Evolutionary conservation across 23 tunicate genomes (phyloP).

Genomic region (Trididemnum nubilum): DNA sequence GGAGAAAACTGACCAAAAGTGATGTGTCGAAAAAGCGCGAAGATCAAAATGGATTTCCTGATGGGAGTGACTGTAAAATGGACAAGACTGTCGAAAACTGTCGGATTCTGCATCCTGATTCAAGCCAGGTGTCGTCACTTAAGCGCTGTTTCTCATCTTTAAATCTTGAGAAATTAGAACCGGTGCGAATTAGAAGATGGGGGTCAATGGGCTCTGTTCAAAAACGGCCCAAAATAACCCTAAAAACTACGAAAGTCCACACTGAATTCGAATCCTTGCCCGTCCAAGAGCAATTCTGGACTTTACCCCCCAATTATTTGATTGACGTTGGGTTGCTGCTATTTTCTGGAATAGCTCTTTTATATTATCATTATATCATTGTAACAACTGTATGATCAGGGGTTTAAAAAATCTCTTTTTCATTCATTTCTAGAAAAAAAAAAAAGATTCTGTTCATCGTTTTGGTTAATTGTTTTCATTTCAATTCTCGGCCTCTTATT

Average conservation of each 20-base stretch:
- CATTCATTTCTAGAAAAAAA: too few species aligned
- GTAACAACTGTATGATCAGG: too few species aligned
- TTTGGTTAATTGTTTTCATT: too few species aligned
- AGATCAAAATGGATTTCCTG: background rate
- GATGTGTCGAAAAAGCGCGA: background rate
- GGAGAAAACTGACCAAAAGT: constrained; percentile 2
- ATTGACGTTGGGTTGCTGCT: background rate
- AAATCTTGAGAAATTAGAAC: background rate
- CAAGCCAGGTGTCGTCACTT: background rate
- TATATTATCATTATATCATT: background rate
- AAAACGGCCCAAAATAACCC: background rate
- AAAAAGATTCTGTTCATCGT: too few species aligned
- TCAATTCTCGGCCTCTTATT: too few species aligned
- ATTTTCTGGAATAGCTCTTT: background rate
- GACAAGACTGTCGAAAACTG: background rate
- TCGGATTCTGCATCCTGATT: background rate
- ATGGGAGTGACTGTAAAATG: background rate
- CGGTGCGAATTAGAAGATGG: background rate
- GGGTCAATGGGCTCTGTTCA: constrained; percentile 1
- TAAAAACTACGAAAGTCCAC: background rate
- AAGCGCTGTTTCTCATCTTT: constrained; percentile 9
- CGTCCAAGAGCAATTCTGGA: background rate
- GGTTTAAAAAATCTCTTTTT: too few species aligned
- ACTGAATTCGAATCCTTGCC: background rate
- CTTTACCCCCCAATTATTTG: background rate